Evolutionary conservation across 2,113 vertebrate genomes (phyloP), one percentile per base, ranked within the genome.

Genomic region (Coptodon rendalli): DNA sequence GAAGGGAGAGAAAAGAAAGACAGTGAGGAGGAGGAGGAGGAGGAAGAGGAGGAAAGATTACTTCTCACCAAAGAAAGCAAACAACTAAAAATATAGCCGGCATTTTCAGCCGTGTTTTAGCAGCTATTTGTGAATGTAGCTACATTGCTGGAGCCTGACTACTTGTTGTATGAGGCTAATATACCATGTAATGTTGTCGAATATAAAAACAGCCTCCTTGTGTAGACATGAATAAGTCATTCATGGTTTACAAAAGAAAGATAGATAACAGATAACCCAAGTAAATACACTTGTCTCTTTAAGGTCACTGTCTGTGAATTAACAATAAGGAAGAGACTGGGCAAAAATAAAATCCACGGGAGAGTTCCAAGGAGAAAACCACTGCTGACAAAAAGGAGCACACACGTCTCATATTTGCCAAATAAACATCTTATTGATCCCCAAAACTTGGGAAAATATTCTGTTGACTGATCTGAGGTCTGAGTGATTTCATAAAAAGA

Each of bases 321-420:
- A 68, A 68, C 63, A 40, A 68, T 40, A 68, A 40, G 63, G 34
- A 40, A 68, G 34, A 68, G 12, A 43, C 38, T 40, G 36, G 38
- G 13, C 38, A 71, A 71, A 71, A 43, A 43, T 71, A 24, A 14
- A 40, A 40, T 40, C 63, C 12, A 40, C 5, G 0, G 36, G 36
- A 71, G 22, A 68, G 12, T 68, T 14, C 19, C 63, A 31, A 27
- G 22, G 22, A 56, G 0, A 57, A 57, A 57, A 57, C 1, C 24
- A 29, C 56, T 66, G 19, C 61, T 66, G 34, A 66, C 2, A 66
- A 66, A 27, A 73, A 73, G 13, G 0, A 27, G 13, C n/a, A 71
- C 38, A 1, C 40, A 1, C 0, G 0, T 40, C 12, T 71, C 36
- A 43, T 14, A 43, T 71, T 43, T 71, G n/a, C 7, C n/a, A 71